Conservation (phyloP, 2,888 invertebrate species). For the Cyclophora albipunctata region DNA sequence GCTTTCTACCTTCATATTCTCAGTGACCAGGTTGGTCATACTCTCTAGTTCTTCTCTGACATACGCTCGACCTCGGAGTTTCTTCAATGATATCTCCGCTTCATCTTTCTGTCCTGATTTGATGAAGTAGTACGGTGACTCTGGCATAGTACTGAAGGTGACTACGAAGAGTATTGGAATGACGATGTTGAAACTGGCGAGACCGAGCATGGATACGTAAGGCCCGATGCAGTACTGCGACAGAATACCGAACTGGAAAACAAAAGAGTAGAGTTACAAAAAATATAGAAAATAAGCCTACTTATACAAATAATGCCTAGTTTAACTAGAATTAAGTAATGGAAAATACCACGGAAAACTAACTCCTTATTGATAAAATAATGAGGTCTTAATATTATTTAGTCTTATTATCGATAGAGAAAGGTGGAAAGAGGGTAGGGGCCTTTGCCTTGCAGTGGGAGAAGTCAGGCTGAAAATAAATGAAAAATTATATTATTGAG, state of each 20-base stretch:
- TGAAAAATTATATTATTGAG: too few relatives aligned
- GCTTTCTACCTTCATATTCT: conserved; percentile 68
- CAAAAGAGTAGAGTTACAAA: conserved; percentile 1
- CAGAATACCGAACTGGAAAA: conserved; percentile 73
- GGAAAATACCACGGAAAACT: too few relatives aligned
- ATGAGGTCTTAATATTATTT: background rate
- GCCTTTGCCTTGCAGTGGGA: too few relatives aligned
- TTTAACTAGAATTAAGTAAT: too few relatives aligned
- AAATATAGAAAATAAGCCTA: background rate
- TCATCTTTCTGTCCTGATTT: conserved; percentile 62
- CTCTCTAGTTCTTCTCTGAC: conserved; percentile 72
- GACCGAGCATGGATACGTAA: conserved; percentile 70
- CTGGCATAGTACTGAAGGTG: conserved; percentile 77
- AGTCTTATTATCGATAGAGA: background rate
- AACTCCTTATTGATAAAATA: too few relatives aligned
- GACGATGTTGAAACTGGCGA: conserved; percentile 73
- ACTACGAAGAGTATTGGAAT: conserved; percentile 74
- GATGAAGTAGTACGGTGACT: conserved; percentile 78
- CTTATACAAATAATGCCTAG: background rate
- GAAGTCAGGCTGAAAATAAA: too few relatives aligned
- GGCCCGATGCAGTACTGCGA: conserved; percentile 77
- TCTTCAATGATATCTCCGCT: conserved; percentile 73
- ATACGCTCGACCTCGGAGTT: conserved; percentile 71
- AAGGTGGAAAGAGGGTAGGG: too few relatives aligned
- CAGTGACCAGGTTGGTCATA: conserved; percentile 69